Evolutionary conservation across 2,113 vertebrate species (phyloP).

Genomic region (Rhineura floridana): DNA sequence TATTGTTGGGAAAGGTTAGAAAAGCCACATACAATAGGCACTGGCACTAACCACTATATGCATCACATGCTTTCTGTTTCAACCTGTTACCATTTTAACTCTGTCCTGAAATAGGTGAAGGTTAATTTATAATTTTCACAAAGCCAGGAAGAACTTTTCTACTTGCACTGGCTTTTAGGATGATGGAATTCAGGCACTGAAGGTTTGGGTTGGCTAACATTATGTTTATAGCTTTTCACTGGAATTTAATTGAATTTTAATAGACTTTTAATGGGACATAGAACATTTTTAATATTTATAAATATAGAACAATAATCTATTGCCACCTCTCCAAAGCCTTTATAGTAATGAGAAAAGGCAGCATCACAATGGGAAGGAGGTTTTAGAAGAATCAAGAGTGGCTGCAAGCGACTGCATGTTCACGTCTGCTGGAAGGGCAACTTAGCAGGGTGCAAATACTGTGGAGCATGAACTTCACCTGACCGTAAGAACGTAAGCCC

Average conservation of each 20-base stretch:
- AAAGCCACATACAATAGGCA: no score
- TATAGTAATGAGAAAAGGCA: background rate
- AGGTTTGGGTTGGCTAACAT: background rate
- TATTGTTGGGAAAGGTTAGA: no score
- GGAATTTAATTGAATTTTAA: constrained; percentile 25
- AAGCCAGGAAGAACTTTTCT: background rate
- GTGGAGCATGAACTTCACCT: background rate
- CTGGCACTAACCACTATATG: background rate
- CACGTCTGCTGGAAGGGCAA: background rate
- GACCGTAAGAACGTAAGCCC: no score
- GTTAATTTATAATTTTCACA: background rate
- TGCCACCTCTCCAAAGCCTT: background rate
- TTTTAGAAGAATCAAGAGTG: background rate
- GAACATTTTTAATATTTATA: constrained; percentile 8
- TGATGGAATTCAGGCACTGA: background rate
- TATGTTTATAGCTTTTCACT: background rate
- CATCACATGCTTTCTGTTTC: background rate
- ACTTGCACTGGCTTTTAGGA: background rate
- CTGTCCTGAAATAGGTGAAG: background rate
- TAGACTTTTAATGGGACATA: constrained; percentile 8
- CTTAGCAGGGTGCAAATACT: background rate
- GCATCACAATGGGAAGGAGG: background rate
- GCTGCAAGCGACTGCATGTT: background rate
- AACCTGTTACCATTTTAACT: background rate
- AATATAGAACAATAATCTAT: background rate